Conservation (phyloP, 2,888 invertebrate genomes). For the Eustalomyia histrio region DNA sequence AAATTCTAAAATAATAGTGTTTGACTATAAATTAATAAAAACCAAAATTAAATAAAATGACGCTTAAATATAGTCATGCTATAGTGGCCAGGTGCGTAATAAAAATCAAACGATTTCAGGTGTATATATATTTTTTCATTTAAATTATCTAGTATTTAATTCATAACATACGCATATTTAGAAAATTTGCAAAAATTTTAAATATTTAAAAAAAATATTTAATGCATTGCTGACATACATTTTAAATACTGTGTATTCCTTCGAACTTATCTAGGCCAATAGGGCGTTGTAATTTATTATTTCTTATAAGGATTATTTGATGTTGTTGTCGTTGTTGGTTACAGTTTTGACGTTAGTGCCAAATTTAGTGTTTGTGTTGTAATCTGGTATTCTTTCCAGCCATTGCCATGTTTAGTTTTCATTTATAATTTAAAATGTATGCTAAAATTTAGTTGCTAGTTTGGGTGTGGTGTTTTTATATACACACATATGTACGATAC, state of each 20-base stretch:
- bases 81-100: slow-evolving; percentile 83
- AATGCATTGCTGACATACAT: neutral
- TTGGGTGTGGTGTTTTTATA: slow-evolving; percentile 61
- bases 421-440: slow-evolving; percentile 21
- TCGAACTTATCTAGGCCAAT: slow-evolving; percentile 47
- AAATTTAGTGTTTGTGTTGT: slow-evolving; percentile 13
- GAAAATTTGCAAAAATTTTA: too few relatives aligned
- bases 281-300: slow-evolving; percentile 42
- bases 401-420: slow-evolving; percentile 1
- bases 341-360: neutral
- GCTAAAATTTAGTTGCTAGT: slow-evolving; percentile 26
- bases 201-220: too few relatives aligned
- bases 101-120: neutral
- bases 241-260: neutral
- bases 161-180: too few relatives aligned
- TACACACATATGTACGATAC: too few relatives aligned
- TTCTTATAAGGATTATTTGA: slow-evolving; percentile 14
- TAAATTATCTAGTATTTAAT: too few relatives aligned
- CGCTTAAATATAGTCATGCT: slow-evolving; percentile 88
- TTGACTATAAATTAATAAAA: neutral
- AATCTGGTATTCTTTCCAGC: slow-evolving; percentile 7
- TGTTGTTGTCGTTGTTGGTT: neutral
- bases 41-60: slow-evolving; percentile 74
- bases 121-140: slow-evolving; percentile 10
- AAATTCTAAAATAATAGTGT: slow-evolving; percentile 1